Base-by-base conservation (phyloP, 2,113 vertebrate species). In the Gallinago jamesoni region DNA sequence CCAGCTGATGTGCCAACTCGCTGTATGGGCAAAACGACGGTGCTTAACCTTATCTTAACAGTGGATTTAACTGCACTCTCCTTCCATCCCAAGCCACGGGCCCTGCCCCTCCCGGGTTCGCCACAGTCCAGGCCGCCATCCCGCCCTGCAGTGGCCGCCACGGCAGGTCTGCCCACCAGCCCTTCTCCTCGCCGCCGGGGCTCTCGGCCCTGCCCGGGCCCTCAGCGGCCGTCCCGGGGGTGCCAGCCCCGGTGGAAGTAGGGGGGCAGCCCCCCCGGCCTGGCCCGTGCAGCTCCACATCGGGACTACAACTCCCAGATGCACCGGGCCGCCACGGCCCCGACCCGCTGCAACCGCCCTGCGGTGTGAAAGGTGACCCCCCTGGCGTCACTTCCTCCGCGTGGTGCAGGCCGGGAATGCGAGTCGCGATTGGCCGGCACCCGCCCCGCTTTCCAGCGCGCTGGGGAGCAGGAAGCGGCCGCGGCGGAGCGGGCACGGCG, bases 401-500 rank as follows among this genome's bases (percentile, higher is more conserved):
- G 77, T 14, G 41, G 41, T 59, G 92, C 83, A 87, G 52, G 92
- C 62, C 87, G 92, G 92, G 92, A 94, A 94, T 94, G 87, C 92
- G 92, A 94, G 92, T 87, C 89, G 70, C 59, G 74, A 87, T 94
- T 82, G 87, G 87, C 72, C 87, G 77, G 83, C 35, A 50, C 77
- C 66, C 68, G 20, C 83, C 72, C 66, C 70, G 83, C 72, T 90
- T 83, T 72, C 45, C 82, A 62, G 53, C 60, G 72, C 67, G 93
- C 82, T 41, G 67, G 76, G 82, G 50, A 89, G 76, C 75, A 87
- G 83, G 84, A 73, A 87, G 92, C 77, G 48, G 60, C 21, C 53
- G 45, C 39, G 33, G 48, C 18, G 13, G 77, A 47, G 77, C 45
- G 33, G 30, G 80, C 41, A 37, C 62, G 86, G 66, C 55, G 48